Evolutionary conservation across 2,888 invertebrate species (phyloP), one percentile per base, ranked within the genome.

Genomic region (Athrips mouffetella): DNA sequence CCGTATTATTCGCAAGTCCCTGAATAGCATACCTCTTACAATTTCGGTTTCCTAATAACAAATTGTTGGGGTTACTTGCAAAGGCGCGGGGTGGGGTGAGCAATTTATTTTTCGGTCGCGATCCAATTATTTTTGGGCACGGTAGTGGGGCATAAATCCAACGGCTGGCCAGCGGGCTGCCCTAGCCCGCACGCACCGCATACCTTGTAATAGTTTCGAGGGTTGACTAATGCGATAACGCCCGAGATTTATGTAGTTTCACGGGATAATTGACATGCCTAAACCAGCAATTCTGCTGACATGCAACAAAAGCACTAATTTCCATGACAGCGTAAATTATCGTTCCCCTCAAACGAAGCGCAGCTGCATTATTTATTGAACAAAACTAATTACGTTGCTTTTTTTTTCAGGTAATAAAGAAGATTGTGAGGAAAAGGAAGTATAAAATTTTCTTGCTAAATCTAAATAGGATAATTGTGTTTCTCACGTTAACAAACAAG

Each of bases 101-200:
- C 80, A 76, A 84, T 83, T 84, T 86, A 85, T 87, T 81, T 84
- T 82, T 80, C 81, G 81, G 76, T 77, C 73, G 74, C 73, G 65
- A 76, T 80, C 84, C 85, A 86, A 86, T 87, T 86, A 86, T 86
- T 87, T 85, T 80, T 73, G 77, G 82, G 79, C 78, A 76, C 73
- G 81, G 76, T 81, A 77, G 76, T 76, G 71, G 67, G 63, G 73
- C 74, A 84, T 80, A 79, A 82, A 81, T 81, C 81, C 78, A 75
- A 67, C 65, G 60, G 57, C 16, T 62, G 59, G 58, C 54, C 60
- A 48, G 53, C 61, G 59, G 54, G 15, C 33, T 33, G 37, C 21
- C 37, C 11, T 21, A 11, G 37, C 21, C 59, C 64, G 63, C 69
- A 73, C 77, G 71, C 74, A 69, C 69, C 65, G 53, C 57, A 53